phyloP scores from a whole-genome alignment of 1,140 invertebrate species.

The Diabrotica virgifera region DNA sequence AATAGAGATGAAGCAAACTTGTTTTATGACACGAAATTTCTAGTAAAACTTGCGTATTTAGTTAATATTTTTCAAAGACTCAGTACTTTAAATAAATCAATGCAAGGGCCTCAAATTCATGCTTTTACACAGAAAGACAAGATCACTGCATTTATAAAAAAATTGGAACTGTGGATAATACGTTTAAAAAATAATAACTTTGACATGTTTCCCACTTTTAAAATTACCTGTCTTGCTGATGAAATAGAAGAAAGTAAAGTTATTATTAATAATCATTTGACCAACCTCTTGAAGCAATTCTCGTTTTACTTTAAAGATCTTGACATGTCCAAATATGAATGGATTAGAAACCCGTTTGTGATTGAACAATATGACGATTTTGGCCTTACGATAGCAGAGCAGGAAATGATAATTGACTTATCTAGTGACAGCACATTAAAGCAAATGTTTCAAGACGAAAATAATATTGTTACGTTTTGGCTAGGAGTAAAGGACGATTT shows the following conservation, averaged over 20 bases:
- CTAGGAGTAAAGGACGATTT: no score
- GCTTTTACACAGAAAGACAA: constrained; percentile 10
- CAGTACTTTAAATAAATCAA: background rate
- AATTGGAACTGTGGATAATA: no score
- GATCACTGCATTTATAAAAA: no score
- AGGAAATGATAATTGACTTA: no score
- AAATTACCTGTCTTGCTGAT: constrained; percentile 27
- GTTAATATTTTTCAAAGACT: no score
- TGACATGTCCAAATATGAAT: background rate
- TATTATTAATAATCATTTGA: constrained; percentile 29
- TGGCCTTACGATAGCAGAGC: no score
- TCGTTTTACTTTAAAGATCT: constrained; percentile 27
- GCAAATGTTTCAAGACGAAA: no score
- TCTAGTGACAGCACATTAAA: no score
- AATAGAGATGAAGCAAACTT: constrained; percentile 1
- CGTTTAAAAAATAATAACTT: no score
- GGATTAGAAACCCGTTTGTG: constrained; percentile 7
- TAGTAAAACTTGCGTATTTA: background rate
- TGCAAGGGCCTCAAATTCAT: constrained; percentile 21
- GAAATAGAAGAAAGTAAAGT: constrained; percentile 29
- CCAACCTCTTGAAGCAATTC: constrained; percentile 23
- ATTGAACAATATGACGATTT: no score
- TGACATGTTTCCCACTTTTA: no score
- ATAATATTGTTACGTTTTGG: no score
- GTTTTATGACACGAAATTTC: background rate